Conservation (phyloP, 2,797 vertebrate genomes). For the Amblyraja radiata region DNA sequence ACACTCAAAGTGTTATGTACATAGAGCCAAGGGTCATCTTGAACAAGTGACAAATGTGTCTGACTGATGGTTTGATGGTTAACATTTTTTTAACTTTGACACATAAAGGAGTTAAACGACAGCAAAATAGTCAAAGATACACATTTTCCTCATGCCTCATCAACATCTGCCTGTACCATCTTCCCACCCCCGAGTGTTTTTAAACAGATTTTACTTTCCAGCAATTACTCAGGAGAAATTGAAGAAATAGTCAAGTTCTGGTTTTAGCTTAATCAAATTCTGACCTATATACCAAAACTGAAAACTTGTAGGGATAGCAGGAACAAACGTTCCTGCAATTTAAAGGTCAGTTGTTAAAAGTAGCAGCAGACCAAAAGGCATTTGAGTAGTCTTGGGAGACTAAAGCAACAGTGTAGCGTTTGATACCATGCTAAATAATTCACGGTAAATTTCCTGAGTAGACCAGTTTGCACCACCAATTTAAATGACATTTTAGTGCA, state of each 20-base stretch:
- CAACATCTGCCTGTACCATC: too few relatives aligned
- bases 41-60: neutral
- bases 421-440: conserved; percentile 31
- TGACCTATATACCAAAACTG: neutral
- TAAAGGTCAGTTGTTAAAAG: neutral
- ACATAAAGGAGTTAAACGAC: neutral
- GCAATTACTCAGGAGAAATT: too few relatives aligned
- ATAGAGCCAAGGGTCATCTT: neutral
- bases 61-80: conserved; percentile 1
- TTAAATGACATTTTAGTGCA: conserved; percentile 35
- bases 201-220: too few relatives aligned
- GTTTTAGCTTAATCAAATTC: neutral
- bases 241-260: too few relatives aligned
- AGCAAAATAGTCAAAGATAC: neutral
- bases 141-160: neutral
- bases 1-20: neutral
- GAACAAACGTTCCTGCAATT: conserved; percentile 6
- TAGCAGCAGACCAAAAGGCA: conserved; percentile 15
- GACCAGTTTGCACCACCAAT: conserved; percentile 27
- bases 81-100: neutral
- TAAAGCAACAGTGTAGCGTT: neutral
- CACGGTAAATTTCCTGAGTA: conserved; percentile 33
- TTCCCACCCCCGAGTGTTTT: too few relatives aligned
- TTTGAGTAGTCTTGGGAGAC: conserved; percentile 33
- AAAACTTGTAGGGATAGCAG: neutral